These are phyloP conservation scores for Neocrepidodera transversa DNA, from an alignment of 2,888 invertebrate species.

Conservation along the genomic window DNA sequence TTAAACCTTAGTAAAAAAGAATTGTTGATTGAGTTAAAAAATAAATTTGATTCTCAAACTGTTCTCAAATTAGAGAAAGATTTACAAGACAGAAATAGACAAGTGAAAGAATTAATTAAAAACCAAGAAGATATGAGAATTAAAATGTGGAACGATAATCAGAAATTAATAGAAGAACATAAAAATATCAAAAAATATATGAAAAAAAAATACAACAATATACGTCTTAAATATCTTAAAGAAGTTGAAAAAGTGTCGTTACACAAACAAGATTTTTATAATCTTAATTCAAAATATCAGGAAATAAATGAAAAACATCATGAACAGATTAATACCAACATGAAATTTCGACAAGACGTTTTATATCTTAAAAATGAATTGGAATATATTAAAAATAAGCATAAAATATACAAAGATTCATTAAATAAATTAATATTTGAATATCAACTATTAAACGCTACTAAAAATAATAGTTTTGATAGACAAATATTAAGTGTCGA, in stretches of 20 bases:
- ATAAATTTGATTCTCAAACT: conserved; percentile 32
- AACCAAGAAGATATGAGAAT: conserved; percentile 26
- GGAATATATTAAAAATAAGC: conserved; percentile 24
- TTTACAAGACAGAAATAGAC: conserved; percentile 28
- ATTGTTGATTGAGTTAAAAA: conserved; percentile 19
- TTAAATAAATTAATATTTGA: conserved; percentile 24
- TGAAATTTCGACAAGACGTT: conserved; percentile 23
- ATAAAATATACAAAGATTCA: conserved; percentile 27
- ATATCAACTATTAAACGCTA: conserved; percentile 25
- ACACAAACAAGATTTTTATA: conserved; percentile 15
- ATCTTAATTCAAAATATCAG: conserved; percentile 6
- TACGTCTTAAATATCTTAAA: conserved; percentile 25
- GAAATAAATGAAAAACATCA: conserved; percentile 15
- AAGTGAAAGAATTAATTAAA: conserved; percentile 30
- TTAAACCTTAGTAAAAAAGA: conserved; percentile 18
- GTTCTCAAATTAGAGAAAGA: conserved; percentile 33
- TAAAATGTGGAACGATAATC: conserved; percentile 30
- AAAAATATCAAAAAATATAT: conserved; percentile 14
- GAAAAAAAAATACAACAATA: conserved; percentile 21
- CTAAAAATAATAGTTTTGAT: conserved; percentile 36
- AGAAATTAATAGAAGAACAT: conserved; percentile 20
- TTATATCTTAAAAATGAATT: conserved; percentile 28
- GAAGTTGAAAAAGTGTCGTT: conserved; percentile 22
- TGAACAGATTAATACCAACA: conserved; percentile 23
- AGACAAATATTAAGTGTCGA: conserved; percentile 42